Base-by-base conservation (phyloP, 2,113 vertebrate genomes). In the Cinclus cinclus region DNA sequence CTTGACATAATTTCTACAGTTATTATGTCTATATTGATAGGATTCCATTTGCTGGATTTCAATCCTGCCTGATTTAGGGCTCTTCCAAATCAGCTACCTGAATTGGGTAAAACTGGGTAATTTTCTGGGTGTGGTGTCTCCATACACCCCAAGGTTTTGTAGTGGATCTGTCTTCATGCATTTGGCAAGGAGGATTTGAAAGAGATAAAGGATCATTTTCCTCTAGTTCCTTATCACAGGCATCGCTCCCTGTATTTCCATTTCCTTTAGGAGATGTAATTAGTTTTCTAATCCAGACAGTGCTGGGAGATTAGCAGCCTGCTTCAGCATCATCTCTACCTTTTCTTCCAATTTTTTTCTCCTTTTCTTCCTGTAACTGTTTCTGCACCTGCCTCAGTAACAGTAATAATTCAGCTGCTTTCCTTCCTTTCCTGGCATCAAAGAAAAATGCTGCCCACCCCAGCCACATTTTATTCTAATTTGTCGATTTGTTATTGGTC, bases 31-130 rank as follows among this genome's bases (percentile, higher is more conserved):
- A 30, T 30, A 31, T 30, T 53, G 25, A 13, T 15, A 62, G 47
- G 8, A 62, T 42, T 83, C 30, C 18, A 16, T n/a, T 31, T 62
- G 41, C 47, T 76, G 55, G 25, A 69, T 55, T 62, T 75, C 21
- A 76, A 0, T 53, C 39, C n/a, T 89, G 25, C 25, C 41, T 62
- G 41, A 20, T 0, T 75, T 62, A 35, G 12, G 46, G n/a, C 17
- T 68, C 55, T 53, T 76, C 41, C n/a, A 83, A 76, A 47, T 69
- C 15, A 62, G 21, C 25, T 55, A 16, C 22, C 8, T 35, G 30
- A 76, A 41, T 1, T 68, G 30, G 20, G 44, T 76, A 0, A 0
- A 47, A 35, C 4, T 31, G n/a, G 12, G 30, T 35, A 3, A 22
- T 83, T 62, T 47, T 55, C n/a, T 62, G n/a, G 6, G 13, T 55